Evolutionary conservation across 2,888 invertebrate genomes (phyloP).

Genomic region (Chorisops tibialis): DNA sequence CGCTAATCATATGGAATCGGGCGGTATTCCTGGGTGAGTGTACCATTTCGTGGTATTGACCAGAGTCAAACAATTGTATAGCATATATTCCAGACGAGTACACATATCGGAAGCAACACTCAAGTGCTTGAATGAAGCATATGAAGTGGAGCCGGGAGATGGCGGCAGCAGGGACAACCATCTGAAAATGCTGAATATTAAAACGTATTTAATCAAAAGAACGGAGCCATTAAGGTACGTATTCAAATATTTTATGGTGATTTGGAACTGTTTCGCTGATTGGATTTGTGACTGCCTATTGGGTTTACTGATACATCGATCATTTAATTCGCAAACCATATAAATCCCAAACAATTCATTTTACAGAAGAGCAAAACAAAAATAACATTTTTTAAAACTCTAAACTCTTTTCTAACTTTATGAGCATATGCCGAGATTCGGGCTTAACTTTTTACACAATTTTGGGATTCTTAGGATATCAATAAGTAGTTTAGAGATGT

Average conservation of each 20-base stretch:
- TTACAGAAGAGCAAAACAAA: too few species aligned
- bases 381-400: too few species aligned
- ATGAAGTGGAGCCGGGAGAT: slow-evolving; percentile 90
- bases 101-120: slow-evolving; percentile 92
- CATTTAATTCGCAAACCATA: too few species aligned
- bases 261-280: too few species aligned
- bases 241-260: background rate
- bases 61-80: background rate
- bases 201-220: slow-evolving; percentile 83
- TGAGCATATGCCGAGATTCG: too few species aligned
- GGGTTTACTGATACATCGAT: too few species aligned
- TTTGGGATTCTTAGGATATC: too few species aligned
- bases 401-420: too few species aligned
- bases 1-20: slow-evolving; percentile 96
- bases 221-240: slow-evolving; percentile 66
- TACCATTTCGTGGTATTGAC: background rate
- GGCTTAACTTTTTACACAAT: too few species aligned
- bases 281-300: background rate
- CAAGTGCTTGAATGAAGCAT: slow-evolving; percentile 79
- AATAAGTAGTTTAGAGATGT: too few species aligned
- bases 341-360: too few species aligned
- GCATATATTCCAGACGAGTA: slow-evolving; percentile 60
- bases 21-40: slow-evolving; percentile 88
- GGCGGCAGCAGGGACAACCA: slow-evolving; percentile 81
- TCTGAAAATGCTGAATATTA: slow-evolving; percentile 79